phyloP scores from a whole-genome alignment of 1,140 invertebrate genomes.

The Macrobrachium nipponense region DNA sequence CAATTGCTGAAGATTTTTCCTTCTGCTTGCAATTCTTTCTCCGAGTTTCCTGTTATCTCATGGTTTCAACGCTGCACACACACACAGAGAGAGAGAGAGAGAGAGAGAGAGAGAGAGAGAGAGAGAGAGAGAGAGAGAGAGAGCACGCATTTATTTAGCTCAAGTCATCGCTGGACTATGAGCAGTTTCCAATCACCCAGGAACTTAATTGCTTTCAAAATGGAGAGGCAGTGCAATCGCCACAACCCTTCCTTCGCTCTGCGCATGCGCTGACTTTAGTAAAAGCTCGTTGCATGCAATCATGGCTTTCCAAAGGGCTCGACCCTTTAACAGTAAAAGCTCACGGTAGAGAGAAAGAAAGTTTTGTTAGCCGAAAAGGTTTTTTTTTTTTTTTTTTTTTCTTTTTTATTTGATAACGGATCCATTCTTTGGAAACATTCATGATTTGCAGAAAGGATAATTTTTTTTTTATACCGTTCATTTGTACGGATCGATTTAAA shows the following conservation, averaged over 20 bases:
- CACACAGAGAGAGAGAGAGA: neutral
- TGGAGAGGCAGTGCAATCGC: neutral
- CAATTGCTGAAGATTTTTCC: neutral
- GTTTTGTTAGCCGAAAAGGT: too few relatives aligned
- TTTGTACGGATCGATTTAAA: too few relatives aligned
- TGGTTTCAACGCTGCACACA: neutral
- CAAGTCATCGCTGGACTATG: conserved; percentile 19
- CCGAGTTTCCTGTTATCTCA: neutral
- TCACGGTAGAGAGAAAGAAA: too few relatives aligned
- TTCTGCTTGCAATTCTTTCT: neutral
- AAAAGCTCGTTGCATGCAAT: too few relatives aligned
- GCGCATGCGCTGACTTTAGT: too few relatives aligned
- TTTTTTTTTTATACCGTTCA: too few relatives aligned
- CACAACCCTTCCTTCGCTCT: neutral
- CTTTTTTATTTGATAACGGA: too few relatives aligned
- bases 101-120: conserved; percentile 23
- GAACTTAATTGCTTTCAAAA: conserved; percentile 38
- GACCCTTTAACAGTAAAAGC: too few relatives aligned
- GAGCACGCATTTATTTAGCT: conserved; percentile 13
- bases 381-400: too few relatives aligned
- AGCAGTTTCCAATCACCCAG: conserved; percentile 32
- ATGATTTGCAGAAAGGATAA: too few relatives aligned
- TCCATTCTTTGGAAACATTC: too few relatives aligned
- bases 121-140: conserved; percentile 27
- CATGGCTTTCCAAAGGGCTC: too few relatives aligned